Base-by-base conservation (phyloP, 2,888 invertebrate genomes). In the Drosophila antonietae region DNA sequence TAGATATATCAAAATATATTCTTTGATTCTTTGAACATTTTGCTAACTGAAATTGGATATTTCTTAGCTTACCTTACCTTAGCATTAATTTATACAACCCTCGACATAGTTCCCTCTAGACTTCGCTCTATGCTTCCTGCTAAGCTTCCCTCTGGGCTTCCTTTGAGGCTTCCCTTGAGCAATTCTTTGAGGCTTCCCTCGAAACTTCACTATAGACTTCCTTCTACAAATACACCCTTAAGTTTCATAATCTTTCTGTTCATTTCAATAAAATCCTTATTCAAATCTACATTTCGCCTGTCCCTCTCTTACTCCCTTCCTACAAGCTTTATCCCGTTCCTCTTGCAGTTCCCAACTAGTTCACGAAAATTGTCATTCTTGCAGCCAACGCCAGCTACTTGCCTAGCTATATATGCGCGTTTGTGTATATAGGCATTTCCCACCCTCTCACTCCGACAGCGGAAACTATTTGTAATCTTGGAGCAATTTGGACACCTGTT, bases 401-500 rank as follows among this genome's bases (percentile, higher is more conserved):
- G 14, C 14, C 39, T 39, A 28, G 23, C 35, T 47, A 44, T 20
- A 41, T 20, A 20, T 44, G 2, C 9, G 9, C 28, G 28, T 28
- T 28, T n/a, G n/a, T 3, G 0, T 41, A 41, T 9, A 41, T 41
- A 43, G 23, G 7, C 3, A 14, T 14, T 23, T 23, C 4, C 47
- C 47, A n/a, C 28, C 15, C 47, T n/a, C 28, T 9, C 4, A 3
- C 2, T 20, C 15, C 3, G 65, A 35, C 66, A 76, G 61, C 63
- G 76, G 76, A 80, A 77, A 77, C 77, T 77, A 80, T 77, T 77
- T 77, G 77, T 80, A 77, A 77, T 77, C 80, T 70, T 63, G 33
- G 63, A 41, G 78, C 81, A 68, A 78, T 80, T 77, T 66, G 89
- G 89, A 84, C 88, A 89, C 89, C 83, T 84, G 83, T 87, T 89